Evolutionary conservation across 2,888 invertebrate species (phyloP), one percentile per base, ranked within the genome.

Genomic region (Acanthosepion esculentum): DNA sequence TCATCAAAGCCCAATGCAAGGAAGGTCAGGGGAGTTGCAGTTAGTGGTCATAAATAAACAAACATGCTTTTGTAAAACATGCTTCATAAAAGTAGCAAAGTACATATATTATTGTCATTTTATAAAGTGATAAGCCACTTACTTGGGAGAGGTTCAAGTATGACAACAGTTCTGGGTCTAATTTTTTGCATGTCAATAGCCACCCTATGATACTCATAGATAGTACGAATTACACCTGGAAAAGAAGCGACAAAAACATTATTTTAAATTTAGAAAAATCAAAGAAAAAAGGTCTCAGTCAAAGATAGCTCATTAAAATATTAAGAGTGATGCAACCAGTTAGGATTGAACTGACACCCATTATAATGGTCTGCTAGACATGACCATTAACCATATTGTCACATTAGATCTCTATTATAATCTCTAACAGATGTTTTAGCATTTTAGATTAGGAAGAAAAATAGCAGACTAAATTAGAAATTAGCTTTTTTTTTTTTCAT

Each of bases 161-260:
- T 95, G 29, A 97, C 95, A 0, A 96, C 96, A 15, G 96, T 95
- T 41, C 96, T 96, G 33, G 95, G 95, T 53, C 95, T 94, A 18
- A 97, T 95, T 20, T 95, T 92, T 0, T 95, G 95, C 48, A 94
- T 94, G 48, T 95, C 95, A 78, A 97, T 94, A 55, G 95, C 95
- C 6, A 97, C 96, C 94, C 96, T 95, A 95, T 97, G 97, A 94
- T 97, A 97, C 94, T 97, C 97, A 95, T 96, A 97, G 94, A 97
- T 97, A 12, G 99, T 99, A 98, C 99, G 99, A 93, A 98, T 98
- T 23, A 99, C 98, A 97, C 98, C 99, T 99, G 97, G 3, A 98
- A 95, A 95, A 96, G 95, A 95, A 95, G 59, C n/a, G 15, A 94
- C 23, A 15, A 91, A 93, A 94, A 95, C 4, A 6, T 59, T 20